These are phyloP conservation scores for Argentina silus DNA, from an alignment of 2,797 vertebrate species.

Conservation along the genomic window DNA sequence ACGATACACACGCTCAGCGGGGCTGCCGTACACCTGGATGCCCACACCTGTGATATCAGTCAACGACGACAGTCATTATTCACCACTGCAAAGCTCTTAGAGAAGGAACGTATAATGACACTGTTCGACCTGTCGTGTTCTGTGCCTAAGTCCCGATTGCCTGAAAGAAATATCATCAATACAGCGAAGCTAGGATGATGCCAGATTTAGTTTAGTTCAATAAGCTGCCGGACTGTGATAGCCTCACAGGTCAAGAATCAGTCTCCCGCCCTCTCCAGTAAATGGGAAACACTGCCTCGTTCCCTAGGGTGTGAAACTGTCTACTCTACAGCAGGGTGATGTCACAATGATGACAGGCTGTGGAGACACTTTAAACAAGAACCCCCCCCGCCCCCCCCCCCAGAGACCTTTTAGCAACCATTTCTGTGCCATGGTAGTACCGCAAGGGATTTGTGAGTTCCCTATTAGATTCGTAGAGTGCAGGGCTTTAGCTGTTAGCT, in stretches of 20 bases:
- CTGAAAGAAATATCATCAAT: background rate
- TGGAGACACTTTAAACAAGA: constrained; percentile 40
- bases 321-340: background rate
- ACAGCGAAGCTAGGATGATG: constrained; percentile 2
- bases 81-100: constrained; percentile 12
- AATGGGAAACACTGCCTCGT: background rate
- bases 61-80: constrained; percentile 24
- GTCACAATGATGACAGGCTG: constrained; percentile 23
- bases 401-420: constrained; percentile 30
- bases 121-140: background rate
- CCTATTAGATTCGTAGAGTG: constrained; percentile 28
- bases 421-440: constrained; percentile 22
- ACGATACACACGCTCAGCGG: constrained; percentile 35
- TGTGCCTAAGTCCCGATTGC: constrained; percentile 11
- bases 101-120: background rate
- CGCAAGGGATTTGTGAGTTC: constrained; percentile 47
- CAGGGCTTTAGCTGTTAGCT: constrained; percentile 17
- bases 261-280: background rate
- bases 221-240: constrained; percentile 5
- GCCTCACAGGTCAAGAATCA: background rate
- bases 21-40: constrained; percentile 36
- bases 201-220: background rate
- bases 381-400: constrained; percentile 5
- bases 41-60: constrained; percentile 33
- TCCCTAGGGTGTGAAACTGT: constrained; percentile 7